Percentiles rank a stretch among this genome's conserved stretches.
Evolutionary conservation across 2,113 vertebrate species (phyloP).

Genomic region (Hydropotes inermis): DNA sequence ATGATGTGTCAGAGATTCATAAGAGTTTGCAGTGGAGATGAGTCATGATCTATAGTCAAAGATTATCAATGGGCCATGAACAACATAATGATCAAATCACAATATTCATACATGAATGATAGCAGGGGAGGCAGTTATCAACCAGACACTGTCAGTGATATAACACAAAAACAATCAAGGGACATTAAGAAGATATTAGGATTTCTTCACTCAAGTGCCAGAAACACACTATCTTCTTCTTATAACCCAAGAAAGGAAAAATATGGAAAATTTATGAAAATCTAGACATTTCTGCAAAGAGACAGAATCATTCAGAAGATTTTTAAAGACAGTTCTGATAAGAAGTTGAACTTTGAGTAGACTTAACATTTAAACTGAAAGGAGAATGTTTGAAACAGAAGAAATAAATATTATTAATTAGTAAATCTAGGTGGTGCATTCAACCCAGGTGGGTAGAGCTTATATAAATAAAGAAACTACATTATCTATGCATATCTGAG

Average conservation of each 20-base stretch:
- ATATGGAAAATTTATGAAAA: not conserved
- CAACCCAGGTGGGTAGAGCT: not conserved
- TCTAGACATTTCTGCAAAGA: not conserved
- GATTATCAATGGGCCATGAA: not conserved
- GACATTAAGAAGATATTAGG: not conserved
- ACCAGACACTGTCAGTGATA: not conserved
- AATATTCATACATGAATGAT: not conserved
- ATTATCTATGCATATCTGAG: not conserved
- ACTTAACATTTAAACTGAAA: not conserved
- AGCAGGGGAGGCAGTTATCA: not conserved
- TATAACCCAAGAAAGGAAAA: not conserved
- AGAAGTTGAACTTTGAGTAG: not conserved
- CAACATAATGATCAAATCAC: not conserved
- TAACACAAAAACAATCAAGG: not conserved
- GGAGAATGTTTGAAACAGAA: not conserved
- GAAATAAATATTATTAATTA: not conserved
- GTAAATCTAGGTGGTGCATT: not conserved
- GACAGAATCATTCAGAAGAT: not conserved
- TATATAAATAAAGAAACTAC: not conserved
- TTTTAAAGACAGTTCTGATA: not conserved
- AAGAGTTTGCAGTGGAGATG: not conserved
- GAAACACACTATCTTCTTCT: not conserved
- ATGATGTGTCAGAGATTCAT: not conserved
- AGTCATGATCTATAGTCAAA: not conserved
- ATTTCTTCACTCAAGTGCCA: not conserved